Evolutionary conservation across 2,888 invertebrate species (phyloP).

Genomic region (Liposcelis brunnea): DNA sequence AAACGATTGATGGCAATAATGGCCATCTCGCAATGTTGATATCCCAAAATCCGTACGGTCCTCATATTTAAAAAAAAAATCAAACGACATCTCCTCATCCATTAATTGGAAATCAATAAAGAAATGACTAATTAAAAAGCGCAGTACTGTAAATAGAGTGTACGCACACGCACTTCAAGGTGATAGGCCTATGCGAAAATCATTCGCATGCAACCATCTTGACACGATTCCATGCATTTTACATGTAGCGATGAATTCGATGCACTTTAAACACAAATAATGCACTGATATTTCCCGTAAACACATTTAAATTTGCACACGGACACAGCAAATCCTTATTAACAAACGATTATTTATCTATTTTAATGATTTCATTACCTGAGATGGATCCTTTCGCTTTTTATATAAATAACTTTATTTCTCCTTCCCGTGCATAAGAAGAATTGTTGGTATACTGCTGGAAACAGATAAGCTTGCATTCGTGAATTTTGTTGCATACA

Average conservation of each 20-base stretch:
- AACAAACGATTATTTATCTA: conserved; percentile 12
- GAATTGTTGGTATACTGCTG: conserved; percentile 22
- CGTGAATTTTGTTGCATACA: conserved; percentile 2
- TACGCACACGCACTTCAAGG: conserved; percentile 17
- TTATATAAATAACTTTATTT: conserved; percentile 22
- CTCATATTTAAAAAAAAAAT: too few species aligned
- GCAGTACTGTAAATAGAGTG: too few species aligned
- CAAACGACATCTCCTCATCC: too few species aligned
- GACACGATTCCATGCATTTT: conserved; percentile 22
- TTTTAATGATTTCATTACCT: conserved; percentile 19
- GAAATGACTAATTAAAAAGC: conserved; percentile 9
- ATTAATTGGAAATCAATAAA: not conserved
- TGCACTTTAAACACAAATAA: conserved; percentile 6
- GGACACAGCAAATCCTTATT: too few species aligned
- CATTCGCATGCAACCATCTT: conserved; percentile 24
- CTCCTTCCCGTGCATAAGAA: conserved; percentile 23
- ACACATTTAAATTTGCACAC: too few species aligned
- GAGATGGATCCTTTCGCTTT: conserved; percentile 20
- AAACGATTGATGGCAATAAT: too few species aligned
- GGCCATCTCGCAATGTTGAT: too few species aligned
- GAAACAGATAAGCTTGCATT: conserved; percentile 19
- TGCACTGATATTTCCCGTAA: conserved; percentile 1
- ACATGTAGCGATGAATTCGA: conserved; percentile 18
- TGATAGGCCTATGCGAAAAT: conserved; percentile 21
- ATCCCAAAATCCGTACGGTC: too few species aligned